Percentiles rank a stretch among this genome's conserved stretches.
phyloP scores from a whole-genome alignment of 2,113 vertebrate genomes.

The Scortum barcoo region DNA sequence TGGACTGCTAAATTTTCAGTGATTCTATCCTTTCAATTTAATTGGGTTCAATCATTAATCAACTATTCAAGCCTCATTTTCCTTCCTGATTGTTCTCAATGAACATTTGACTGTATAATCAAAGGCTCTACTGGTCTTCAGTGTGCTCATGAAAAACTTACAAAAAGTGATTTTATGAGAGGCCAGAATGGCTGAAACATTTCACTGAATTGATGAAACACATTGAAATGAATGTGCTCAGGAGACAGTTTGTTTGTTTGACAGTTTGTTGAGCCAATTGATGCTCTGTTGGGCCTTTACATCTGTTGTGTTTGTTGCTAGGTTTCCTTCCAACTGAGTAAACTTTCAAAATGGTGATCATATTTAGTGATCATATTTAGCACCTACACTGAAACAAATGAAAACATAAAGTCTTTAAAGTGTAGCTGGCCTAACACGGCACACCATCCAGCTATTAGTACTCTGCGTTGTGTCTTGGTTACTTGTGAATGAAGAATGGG shows the following conservation, averaged over 20 bases:
- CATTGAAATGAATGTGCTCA: slow-evolving; percentile 6
- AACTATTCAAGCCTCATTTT: slow-evolving; percentile 1
- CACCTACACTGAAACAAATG: background rate
- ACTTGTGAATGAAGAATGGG: too few species aligned
- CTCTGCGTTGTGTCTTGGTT: too few species aligned
- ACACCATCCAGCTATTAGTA: too few species aligned
- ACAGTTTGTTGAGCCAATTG: slow-evolving; percentile 13
- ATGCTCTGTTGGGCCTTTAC: slow-evolving; percentile 19
- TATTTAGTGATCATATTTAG: background rate
- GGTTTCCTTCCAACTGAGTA: slow-evolving; percentile 15
- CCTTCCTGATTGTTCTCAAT: slow-evolving; percentile 21
- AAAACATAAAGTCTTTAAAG: background rate
- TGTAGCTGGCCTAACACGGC: too few species aligned
- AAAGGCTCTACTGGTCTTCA: slow-evolving; percentile 40
- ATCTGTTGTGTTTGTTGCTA: slow-evolving; percentile 13
- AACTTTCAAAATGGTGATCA: slow-evolving; percentile 16
- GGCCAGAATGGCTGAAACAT: too few species aligned
- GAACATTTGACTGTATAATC: slow-evolving; percentile 34
- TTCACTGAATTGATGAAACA: background rate
- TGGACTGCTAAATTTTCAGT: background rate
- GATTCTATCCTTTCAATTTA: slow-evolving; percentile 16
- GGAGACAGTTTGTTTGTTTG: slow-evolving; percentile 24
- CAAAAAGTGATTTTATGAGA: too few species aligned
- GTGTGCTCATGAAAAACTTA: background rate
- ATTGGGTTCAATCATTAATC: slow-evolving; percentile 22